Evolutionary conservation across 1,140 invertebrate genomes (phyloP), one percentile per base, ranked within the genome.

Genomic region (Nomia melanderi): DNA sequence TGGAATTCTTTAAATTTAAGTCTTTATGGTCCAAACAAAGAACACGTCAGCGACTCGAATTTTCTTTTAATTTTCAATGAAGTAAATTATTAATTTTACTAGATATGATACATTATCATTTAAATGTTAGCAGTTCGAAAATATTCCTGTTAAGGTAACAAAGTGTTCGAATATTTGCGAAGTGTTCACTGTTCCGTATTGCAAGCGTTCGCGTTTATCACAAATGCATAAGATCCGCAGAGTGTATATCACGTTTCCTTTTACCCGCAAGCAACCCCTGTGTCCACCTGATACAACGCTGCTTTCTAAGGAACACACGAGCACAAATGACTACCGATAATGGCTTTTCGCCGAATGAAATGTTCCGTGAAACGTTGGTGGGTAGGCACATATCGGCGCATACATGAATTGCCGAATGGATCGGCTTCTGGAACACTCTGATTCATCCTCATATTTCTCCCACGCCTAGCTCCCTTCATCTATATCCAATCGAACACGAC

Each of bases 301-400:
- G n/a, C 33, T 31, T 54, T 50, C 36, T 66, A 36, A 47, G 17
- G 11, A 20, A 60, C 36, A 50, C 62, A 56, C 27, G 72, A 39
- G 39, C 41, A n/a, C 17, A n/a, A 57, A 14, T 25, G 31, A 25
- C 50, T 17, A 56, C 79, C 62, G 20, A 54, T 84, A 88, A 87
- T 84, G 83, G 83, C 75, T 87, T 87, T 84, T 59, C 80, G 73
- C 82, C 82, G 74, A 82, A 88, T 86, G 83, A 89, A 88, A 83
- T 87, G 83, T 85, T 73, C 74, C 72, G 77, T 79, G 81, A 88
- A 83, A 85, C 44, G 82, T 81, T 81, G 83, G 77, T 77, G 50
- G 77, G 20, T 81, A 47, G 33, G 20, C 79, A 47, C n/a, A 57
- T 63, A 84, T 67, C 76, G 74, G 36, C 74, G 74, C 78, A 88